Evolutionary conservation across 2,888 invertebrate genomes (phyloP).

Genomic region (Cenopis cana): DNA sequence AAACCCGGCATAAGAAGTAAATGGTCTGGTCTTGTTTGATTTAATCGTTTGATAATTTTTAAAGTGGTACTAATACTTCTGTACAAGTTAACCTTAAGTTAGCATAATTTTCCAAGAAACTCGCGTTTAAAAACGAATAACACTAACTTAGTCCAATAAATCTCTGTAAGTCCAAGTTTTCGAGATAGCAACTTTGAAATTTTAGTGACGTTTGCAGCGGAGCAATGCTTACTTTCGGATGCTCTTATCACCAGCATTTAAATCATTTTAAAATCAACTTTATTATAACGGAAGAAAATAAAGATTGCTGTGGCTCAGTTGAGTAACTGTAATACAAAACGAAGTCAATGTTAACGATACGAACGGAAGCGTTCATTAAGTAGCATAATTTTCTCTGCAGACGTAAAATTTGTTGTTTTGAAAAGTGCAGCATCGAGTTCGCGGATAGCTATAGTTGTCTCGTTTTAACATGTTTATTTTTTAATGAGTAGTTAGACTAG

Average conservation of each 20-base stretch:
- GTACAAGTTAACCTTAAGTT: too few relatives aligned
- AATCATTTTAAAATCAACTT: neutral
- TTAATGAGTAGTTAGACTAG: too few relatives aligned
- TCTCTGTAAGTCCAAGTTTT: slow-evolving; percentile 9
- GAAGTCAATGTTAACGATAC: neutral
- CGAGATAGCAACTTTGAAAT: slow-evolving; percentile 17
- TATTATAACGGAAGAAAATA: neutral
- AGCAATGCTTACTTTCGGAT: neutral
- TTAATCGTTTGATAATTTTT: neutral
- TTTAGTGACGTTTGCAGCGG: slow-evolving; percentile 6
- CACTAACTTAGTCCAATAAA: slow-evolving; percentile 12
- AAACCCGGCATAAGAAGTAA: too few relatives aligned
- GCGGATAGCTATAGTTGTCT: too few relatives aligned
- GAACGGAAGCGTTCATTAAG: slow-evolving; percentile 6
- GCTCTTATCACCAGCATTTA: neutral
- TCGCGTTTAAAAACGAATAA: slow-evolving; percentile 8
- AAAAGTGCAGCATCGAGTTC: neutral
- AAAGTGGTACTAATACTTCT: neutral
- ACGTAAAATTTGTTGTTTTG: neutral
- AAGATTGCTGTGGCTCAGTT: neutral
- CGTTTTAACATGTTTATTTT: too few relatives aligned
- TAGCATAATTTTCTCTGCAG: neutral
- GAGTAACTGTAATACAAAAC: neutral
- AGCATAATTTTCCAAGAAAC: neutral
- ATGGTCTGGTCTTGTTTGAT: too few relatives aligned